Base-by-base conservation (phyloP, 2,113 vertebrate species). In the Equus quagga region DNA sequence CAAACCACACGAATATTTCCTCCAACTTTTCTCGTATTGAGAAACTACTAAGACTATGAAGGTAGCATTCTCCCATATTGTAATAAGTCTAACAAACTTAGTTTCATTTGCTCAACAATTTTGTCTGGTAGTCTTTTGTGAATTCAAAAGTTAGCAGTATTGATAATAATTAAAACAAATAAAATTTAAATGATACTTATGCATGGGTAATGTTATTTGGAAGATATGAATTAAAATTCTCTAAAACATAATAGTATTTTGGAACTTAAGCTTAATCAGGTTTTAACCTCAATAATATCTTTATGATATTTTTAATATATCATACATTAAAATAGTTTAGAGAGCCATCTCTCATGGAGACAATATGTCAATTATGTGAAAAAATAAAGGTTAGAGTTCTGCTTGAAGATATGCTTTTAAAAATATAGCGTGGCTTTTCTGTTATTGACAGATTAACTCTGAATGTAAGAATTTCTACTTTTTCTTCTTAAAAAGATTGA, bases 381-480 rank as follows among this genome's bases (percentile, higher is more conserved):
- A 80, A 91, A 60, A 44, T 12, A 28, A 26, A 94, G 3, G 28
- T 49, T 88, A n/a, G 5, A 31, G 6, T 89, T 67, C 5, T 95
- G 58, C 3, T 64, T 54, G 28, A 79, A 95, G 81, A 54, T 81
- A 36, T 8, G 54, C 21, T 96, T 93, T 72, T 19, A 70, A 89
- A 94, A 78, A 81, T 31, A 73, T 95, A 72, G 51, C 78, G 21
- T 51, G 0, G 54, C 70, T 91, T 85, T 60, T 96, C 88, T 92
- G 26, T 79, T 94, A 96, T 41, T 92, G 87, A 95, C 28, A 85
- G 91, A 97, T 95, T 82, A 73, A 12, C 19, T 92, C 73, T 73
- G 82, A 95, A 79, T 44, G 14, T 56, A 28, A 84, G 85, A 75
- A 5, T 92, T 97, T 92, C 18, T 10, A 78, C 89, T 89, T 56